These are phyloP conservation scores for Dicentrarchus labrax DNA, from an alignment of 2,113 vertebrate genomes.

Conservation along the genomic window DNA sequence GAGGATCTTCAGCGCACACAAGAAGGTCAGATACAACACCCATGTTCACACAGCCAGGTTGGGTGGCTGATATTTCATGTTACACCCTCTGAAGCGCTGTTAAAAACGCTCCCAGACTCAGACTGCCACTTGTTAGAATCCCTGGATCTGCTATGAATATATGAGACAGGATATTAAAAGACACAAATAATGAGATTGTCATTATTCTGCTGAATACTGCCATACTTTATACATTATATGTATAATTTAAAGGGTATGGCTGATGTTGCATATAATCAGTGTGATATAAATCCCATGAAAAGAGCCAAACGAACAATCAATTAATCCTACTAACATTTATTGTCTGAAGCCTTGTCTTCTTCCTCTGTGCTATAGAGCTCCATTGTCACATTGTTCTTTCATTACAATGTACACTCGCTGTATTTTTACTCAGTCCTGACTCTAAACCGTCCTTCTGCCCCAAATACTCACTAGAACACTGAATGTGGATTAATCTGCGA, in stretches of 20 bases:
- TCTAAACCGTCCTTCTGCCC: too few species aligned
- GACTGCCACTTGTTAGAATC: neutral
- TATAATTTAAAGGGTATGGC: neutral
- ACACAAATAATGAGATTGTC: neutral
- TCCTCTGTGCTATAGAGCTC: neutral
- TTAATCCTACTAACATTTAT: too few species aligned
- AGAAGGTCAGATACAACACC: constrained; percentile 86
- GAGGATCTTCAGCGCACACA: constrained; percentile 98
- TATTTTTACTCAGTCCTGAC: neutral
- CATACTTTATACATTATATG: too few species aligned
- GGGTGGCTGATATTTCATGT: neutral
- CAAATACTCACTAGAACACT: neutral
- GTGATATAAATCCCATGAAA: neutral
- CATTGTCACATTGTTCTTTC: neutral
- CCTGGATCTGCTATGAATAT: neutral
- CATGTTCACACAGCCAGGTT: neutral
- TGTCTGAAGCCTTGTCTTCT: neutral
- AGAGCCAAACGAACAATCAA: neutral
- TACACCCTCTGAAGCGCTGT: neutral
- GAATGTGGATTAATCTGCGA: neutral
- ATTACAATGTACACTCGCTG: neutral
- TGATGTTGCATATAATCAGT: neutral
- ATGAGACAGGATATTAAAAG: neutral
- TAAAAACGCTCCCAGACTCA: too few species aligned
- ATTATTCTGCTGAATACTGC: neutral